These are phyloP conservation scores for Hylomyscus alleni DNA, from an alignment of 2,797 vertebrate genomes.

Conservation along the genomic window DNA sequence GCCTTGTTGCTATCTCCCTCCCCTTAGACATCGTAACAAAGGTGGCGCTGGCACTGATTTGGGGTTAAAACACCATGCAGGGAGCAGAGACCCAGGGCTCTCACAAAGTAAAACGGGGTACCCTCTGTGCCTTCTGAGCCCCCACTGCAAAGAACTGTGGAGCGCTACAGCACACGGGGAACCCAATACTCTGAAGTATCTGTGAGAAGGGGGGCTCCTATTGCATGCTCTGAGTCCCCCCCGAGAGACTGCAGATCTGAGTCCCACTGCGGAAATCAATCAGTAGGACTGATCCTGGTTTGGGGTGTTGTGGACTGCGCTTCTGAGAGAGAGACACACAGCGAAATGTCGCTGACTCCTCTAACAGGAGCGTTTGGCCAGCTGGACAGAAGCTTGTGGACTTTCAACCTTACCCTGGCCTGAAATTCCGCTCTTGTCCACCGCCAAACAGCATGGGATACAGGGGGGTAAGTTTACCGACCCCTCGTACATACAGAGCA, in stretches of 20 bases:
- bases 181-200: accelerated
- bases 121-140: not conserved
- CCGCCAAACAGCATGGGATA: conserved; percentile 96
- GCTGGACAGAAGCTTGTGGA: accelerated
- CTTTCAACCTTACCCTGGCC: conserved; percentile 93
- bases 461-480: conserved; percentile 90
- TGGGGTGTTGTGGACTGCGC: accelerated
- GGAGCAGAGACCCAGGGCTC: not conserved
- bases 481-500: conserved; percentile 92
- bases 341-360: no score
- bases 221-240: not conserved
- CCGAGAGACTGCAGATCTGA: not conserved
- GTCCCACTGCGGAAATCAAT: accelerated
- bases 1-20: not conserved
- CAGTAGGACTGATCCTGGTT: accelerated
- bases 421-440: conserved; percentile 96
- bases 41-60: not conserved
- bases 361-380: accelerated
- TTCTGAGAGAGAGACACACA: not conserved
- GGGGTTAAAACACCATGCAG: not conserved
- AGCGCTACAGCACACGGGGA: not conserved
- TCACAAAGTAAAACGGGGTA: not conserved
- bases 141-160: not conserved
- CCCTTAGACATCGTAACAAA: not conserved
- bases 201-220: not conserved